These are phyloP conservation scores for Leucozona laternaria DNA, from an alignment of 2,888 invertebrate species.

Conservation along the genomic window DNA sequence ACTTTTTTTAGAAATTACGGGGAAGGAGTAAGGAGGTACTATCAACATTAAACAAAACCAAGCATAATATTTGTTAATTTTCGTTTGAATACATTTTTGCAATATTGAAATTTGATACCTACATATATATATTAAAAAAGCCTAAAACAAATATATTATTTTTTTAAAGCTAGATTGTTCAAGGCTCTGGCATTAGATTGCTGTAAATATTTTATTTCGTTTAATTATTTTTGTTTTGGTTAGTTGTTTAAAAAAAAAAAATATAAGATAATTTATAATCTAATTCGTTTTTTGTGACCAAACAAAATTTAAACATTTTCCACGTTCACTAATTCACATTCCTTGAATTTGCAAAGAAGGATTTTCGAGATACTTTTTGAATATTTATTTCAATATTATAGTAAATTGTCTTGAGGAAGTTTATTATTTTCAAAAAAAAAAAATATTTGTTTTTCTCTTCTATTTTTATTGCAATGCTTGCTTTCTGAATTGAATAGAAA, in stretches of 20 bases:
- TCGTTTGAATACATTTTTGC: conserved; percentile 65
- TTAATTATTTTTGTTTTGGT: conserved; percentile 22
- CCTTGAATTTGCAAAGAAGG: conserved; percentile 62
- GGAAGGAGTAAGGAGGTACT: conserved; percentile 84
- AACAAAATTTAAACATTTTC: conserved; percentile 28
- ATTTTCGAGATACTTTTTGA: conserved; percentile 35
- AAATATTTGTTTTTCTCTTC: conserved; percentile 7
- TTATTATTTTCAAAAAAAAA: background rate
- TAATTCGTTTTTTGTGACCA: conserved; percentile 40
- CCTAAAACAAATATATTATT: conserved; percentile 9
- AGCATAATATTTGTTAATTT: conserved; percentile 69
- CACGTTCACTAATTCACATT: conserved; percentile 60
- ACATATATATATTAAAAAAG: conserved; percentile 47
- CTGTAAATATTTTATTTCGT: conserved; percentile 67
- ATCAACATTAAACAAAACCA: conserved; percentile 70
- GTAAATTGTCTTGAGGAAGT: conserved; percentile 30
- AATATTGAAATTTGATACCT: conserved; percentile 65
- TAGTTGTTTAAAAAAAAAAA: conserved; percentile 11
- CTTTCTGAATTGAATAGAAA: background rate
- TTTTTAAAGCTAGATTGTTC: conserved; percentile 70
- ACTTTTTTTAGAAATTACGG: conserved; percentile 82
- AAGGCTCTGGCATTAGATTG: conserved; percentile 73
- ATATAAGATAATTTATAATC: conserved; percentile 3
- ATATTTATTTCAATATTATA: background rate
- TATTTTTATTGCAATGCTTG: conserved; percentile 58